Base-by-base conservation (phyloP, 1,140 invertebrate genomes). In the Acyrthosiphon pisum region DNA sequence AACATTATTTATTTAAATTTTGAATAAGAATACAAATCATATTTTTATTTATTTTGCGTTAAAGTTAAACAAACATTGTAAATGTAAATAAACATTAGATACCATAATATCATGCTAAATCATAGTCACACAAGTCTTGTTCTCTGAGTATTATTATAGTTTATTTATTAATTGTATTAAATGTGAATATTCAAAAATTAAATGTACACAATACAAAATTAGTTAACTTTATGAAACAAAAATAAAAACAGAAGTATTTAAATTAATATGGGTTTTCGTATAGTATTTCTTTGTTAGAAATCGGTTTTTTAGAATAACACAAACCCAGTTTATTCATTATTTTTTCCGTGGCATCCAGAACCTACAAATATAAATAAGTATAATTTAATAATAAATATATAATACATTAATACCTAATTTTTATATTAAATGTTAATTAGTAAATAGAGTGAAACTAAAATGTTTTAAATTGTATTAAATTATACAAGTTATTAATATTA, bases 261-360 rank as follows among this genome's bases (percentile, higher is more conserved):
- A 56, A 56, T 3, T 90, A 90, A 68, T 90, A 90, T 90, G 53
- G 37, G 14, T 48, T 46, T 37, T 91, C 68, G 26, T 91, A 91
- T 14, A 83, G 4, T 48, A 91, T 91, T 81, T 91, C 20, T 83
- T 76, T 20, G 6, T 91, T 46, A 23, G 41, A 26, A 41, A 48
- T 50, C 23, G 44, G 81, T 86, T 93, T 84, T n/a, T 50, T 81
- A 1, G 97, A 98, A 95, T 98, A 98, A 94, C 96, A 97, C 41
- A 98, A 95, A 60, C 97, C 97, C 90, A 98, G 95, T 94, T 96
- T 95, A 95, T 97, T 96, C 48, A 96, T 96, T 9, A 97, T 96
- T 94, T 96, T 96, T 95, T 97, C 96, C 93, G 98, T 96, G 89
- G 97, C 96, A 86, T 96, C 95, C 93, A 98, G 95, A 93, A 97